phyloP scores from a whole-genome alignment of 1,140 invertebrate species.

The Atta texana region DNA sequence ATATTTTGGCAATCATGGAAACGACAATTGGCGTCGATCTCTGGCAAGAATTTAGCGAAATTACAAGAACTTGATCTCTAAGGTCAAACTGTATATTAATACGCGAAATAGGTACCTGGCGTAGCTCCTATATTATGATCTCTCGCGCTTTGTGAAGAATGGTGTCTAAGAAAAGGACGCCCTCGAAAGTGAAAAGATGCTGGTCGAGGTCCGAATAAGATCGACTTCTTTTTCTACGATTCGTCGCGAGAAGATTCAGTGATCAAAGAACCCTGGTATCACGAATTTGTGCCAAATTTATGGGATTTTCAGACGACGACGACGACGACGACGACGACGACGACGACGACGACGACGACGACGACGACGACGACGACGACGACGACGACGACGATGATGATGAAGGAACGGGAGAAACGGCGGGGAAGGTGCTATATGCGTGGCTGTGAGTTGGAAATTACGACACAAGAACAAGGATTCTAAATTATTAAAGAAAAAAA shows the following conservation, averaged over 20 bases:
- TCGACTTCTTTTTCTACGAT: background rate
- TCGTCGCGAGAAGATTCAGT: background rate
- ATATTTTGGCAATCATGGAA: conserved; percentile 8
- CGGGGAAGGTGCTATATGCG: background rate
- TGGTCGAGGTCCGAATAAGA: background rate
- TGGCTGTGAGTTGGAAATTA: conserved; percentile 12
- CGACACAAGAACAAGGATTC: background rate
- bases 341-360: background rate
- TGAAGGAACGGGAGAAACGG: background rate
- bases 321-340: background rate
- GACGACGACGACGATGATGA: background rate
- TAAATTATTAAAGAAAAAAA: conserved; percentile 18
- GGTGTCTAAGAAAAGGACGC: background rate
- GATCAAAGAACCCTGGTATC: background rate
- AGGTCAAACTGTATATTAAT: conserved; percentile 12
- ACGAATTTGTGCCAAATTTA: background rate
- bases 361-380: background rate
- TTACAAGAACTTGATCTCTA: background rate
- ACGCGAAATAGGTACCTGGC: background rate
- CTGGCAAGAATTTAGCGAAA: conserved; percentile 6
- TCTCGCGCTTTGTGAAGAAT: background rate
- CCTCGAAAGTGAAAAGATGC: background rate
- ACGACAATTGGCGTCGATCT: conserved; percentile 20
- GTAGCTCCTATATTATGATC: background rate
- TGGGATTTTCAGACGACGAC: background rate